These are phyloP conservation scores for Esox masquinongy DNA, from an alignment of 2,797 vertebrate species.

Conservation along the genomic window DNA sequence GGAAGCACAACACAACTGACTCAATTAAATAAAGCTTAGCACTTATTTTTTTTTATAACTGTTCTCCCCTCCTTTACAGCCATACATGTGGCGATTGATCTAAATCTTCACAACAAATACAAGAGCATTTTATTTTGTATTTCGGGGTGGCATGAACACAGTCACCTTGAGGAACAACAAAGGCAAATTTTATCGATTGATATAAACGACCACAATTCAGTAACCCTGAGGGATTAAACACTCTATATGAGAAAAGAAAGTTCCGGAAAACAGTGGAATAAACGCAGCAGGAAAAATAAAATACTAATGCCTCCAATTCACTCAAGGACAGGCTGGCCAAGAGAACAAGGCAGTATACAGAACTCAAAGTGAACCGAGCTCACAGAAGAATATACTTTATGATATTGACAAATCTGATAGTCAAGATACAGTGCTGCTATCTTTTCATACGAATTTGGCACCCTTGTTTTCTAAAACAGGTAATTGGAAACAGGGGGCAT, in stretches of 20 bases:
- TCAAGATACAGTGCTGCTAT: conserved; percentile 37
- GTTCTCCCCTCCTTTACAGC: conserved; percentile 19
- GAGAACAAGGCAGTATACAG: conserved; percentile 23
- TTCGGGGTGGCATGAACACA: conserved; percentile 58
- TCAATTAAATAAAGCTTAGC: conserved; percentile 54
- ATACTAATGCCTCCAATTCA: conserved; percentile 37
- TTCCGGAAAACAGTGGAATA: conserved; percentile 12
- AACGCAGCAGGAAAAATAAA: conserved; percentile 45
- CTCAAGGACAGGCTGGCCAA: conserved; percentile 48
- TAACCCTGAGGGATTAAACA: conserved; percentile 52
- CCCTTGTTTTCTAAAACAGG: conserved; percentile 30
- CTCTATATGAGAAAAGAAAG: neutral
- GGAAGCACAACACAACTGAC: conserved; percentile 38
- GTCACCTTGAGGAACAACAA: conserved; percentile 69
- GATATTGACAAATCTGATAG: conserved; percentile 47
- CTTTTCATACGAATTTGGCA: conserved; percentile 53
- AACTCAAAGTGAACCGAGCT: conserved; percentile 19
- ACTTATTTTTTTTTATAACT: conserved; percentile 43
- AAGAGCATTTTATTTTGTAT: conserved; percentile 59
- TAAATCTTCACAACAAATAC: conserved; percentile 62
- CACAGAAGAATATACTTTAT: conserved; percentile 35
- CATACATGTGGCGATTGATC: conserved; percentile 50
- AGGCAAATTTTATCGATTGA: conserved; percentile 60
- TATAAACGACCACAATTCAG: conserved; percentile 59
- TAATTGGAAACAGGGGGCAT: conserved; percentile 70